These are phyloP conservation scores for Tinea semifulvella DNA, from an alignment of 2,888 invertebrate species.

Conservation along the genomic window DNA sequence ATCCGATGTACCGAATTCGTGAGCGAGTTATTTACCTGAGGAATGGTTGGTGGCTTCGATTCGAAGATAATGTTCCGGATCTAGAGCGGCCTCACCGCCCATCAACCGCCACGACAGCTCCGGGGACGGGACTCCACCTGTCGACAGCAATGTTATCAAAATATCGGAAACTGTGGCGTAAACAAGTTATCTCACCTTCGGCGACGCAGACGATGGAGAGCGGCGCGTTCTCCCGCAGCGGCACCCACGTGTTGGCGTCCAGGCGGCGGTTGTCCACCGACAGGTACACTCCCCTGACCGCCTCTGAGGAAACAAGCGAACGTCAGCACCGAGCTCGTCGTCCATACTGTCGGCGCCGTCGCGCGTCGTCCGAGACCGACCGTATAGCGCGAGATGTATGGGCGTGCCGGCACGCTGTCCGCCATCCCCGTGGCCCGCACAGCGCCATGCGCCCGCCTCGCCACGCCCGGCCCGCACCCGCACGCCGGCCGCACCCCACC, in stretches of 20 bases:
- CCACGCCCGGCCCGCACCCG: conserved; percentile 55
- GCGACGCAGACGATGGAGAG: conserved; percentile 86
- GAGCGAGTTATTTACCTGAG: conserved; percentile 43
- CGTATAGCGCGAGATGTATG: conserved; percentile 71
- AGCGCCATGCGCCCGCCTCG: conserved; percentile 78
- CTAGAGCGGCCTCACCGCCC: conserved; percentile 61
- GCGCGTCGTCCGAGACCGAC: conserved; percentile 50
- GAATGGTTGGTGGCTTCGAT: conserved; percentile 62
- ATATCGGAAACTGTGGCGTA: too few species aligned
- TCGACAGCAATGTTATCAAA: conserved; percentile 26
- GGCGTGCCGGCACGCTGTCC: conserved; percentile 72
- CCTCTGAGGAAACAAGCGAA: conserved; percentile 67
- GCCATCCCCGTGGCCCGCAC: conserved; percentile 70
- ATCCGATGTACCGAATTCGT: too few species aligned
- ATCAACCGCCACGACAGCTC: conserved; percentile 65
- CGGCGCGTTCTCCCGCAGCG: conserved; percentile 85
- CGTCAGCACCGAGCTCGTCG: conserved; percentile 49
- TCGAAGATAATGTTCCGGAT: conserved; percentile 62
- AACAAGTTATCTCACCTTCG: too few species aligned
- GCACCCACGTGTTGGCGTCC: conserved; percentile 88
- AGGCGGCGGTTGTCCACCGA: conserved; percentile 86
- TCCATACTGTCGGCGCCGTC: conserved; percentile 58
- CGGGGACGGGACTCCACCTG: conserved; percentile 71
- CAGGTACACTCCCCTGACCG: conserved; percentile 85
- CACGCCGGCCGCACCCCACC: conserved; percentile 28